Evolutionary conservation across 2,888 invertebrate genomes (phyloP).

Genomic region (Monoplex corrugatus): DNA sequence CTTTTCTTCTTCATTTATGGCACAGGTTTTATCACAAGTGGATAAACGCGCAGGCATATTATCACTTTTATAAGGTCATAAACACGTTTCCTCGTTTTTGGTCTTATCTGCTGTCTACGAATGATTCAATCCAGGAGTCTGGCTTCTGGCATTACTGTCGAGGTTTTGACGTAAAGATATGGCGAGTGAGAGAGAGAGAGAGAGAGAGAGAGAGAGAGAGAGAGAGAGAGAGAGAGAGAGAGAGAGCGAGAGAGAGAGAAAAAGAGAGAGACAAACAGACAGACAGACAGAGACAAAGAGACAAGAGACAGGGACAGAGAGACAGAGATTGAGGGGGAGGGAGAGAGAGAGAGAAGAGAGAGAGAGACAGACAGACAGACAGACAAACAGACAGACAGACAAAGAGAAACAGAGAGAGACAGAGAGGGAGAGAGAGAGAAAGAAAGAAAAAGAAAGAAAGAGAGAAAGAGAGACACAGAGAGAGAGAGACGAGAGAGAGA

Average conservation of each 20-base stretch:
- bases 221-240: not conserved
- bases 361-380: not conserved
- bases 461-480: too few relatives aligned
- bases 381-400: not conserved
- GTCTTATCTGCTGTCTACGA: not conserved
- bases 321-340: not conserved
- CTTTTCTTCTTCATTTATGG: too few relatives aligned
- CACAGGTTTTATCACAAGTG: too few relatives aligned
- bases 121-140: not conserved
- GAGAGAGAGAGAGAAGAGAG: not conserved
- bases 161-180: not conserved
- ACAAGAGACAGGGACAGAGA: not conserved
- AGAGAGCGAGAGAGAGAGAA: too few relatives aligned
- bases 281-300: too few relatives aligned
- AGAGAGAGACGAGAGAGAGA: too few relatives aligned
- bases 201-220: conserved; percentile 4
- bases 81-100: not conserved
- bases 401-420: not conserved
- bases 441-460: too few relatives aligned
- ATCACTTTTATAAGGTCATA: conserved; percentile 1
- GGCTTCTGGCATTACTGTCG: not conserved
- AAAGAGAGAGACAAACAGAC: too few relatives aligned
- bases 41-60: too few relatives aligned
- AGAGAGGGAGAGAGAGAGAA: not conserved
- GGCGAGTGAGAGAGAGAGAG: not conserved